A percentile compares a stretch with the other conserved stretches of the same genome.
Evolutionary conservation across 2,888 invertebrate species (phyloP).

Genomic region (Pasiphila rectangulata): DNA sequence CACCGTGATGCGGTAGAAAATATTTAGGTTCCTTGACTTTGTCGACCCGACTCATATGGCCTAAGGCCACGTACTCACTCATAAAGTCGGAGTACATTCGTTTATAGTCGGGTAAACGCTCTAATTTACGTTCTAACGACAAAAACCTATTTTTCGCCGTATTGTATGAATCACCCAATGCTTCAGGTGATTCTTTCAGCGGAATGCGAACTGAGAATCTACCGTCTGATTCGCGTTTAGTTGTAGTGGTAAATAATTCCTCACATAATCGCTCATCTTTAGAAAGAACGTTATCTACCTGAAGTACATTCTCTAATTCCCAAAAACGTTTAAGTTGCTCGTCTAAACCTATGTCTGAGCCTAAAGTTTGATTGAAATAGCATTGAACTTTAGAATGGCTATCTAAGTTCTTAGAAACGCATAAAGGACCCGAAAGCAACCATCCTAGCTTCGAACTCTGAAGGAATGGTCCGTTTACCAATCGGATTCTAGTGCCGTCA

Average conservation of each 20-base stretch:
- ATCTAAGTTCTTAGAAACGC: no score
- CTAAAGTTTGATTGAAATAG: no score
- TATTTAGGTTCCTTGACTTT: background rate
- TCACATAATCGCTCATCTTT: slow-evolving; percentile 3
- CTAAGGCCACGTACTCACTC: slow-evolving; percentile 11
- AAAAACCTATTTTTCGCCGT: slow-evolving; percentile 1
- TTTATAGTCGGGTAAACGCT: slow-evolving; percentile 8
- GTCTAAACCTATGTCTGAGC: no score
- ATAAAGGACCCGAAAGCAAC: no score
- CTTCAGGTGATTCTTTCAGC: slow-evolving; percentile 1
- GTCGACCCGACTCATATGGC: slow-evolving; percentile 19
- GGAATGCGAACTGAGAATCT: slow-evolving; percentile 5
- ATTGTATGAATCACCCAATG: slow-evolving; percentile 1
- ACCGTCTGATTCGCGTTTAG: background rate
- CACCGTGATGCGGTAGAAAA: slow-evolving; percentile 14
- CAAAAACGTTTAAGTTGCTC: no score
- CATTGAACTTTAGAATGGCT: no score
- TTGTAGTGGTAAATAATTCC: slow-evolving; percentile 1
- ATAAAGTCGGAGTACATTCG: slow-evolving; percentile 16
- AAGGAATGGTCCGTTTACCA: no score
- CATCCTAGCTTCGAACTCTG: no score
- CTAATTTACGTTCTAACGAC: slow-evolving; percentile 2
- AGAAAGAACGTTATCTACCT: no score
- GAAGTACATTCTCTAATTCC: no score
- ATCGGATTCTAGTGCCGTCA: no score